phyloP scores from a whole-genome alignment of 2,797 vertebrate genomes.

The Premnoplex brunnescens region DNA sequence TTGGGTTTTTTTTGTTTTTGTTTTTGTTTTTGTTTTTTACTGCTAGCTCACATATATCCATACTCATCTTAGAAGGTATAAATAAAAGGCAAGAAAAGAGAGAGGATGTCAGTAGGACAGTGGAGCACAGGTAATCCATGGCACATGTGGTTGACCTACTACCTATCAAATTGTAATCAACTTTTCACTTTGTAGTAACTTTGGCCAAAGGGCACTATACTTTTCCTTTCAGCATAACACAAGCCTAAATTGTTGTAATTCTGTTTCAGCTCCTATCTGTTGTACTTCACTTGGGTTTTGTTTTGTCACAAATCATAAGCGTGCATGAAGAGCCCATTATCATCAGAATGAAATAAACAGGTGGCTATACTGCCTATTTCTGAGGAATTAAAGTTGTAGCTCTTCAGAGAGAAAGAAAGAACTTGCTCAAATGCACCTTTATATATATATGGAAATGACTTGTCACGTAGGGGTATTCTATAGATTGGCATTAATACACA shows the following conservation, averaged over 20 bases:
- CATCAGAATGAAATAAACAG: background rate
- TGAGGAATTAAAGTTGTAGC: background rate
- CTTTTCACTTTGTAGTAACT: background rate
- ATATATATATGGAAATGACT: background rate
- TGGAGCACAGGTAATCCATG: background rate
- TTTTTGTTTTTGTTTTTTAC: background rate
- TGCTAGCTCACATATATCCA: background rate
- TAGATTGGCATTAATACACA: background rate
- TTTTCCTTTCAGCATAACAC: background rate
- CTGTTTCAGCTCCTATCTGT: background rate
- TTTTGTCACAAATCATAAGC: background rate
- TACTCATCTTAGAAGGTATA: background rate
- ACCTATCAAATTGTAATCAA: background rate
- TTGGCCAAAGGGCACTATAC: background rate
- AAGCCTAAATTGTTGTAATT: background rate
- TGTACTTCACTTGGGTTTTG: fast-evolving
- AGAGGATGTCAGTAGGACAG: background rate
- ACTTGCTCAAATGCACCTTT: background rate
- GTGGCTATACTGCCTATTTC: background rate
- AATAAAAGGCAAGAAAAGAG: background rate
- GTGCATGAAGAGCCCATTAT: background rate
- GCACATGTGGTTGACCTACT: background rate
- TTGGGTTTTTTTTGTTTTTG: too few species aligned
- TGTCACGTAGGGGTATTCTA: background rate
- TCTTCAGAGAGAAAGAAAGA: background rate